Percentiles rank a stretch among this genome's conserved stretches.
Evolutionary conservation across 2,797 vertebrate genomes (phyloP).

Genomic region (Zalophus californianus): DNA sequence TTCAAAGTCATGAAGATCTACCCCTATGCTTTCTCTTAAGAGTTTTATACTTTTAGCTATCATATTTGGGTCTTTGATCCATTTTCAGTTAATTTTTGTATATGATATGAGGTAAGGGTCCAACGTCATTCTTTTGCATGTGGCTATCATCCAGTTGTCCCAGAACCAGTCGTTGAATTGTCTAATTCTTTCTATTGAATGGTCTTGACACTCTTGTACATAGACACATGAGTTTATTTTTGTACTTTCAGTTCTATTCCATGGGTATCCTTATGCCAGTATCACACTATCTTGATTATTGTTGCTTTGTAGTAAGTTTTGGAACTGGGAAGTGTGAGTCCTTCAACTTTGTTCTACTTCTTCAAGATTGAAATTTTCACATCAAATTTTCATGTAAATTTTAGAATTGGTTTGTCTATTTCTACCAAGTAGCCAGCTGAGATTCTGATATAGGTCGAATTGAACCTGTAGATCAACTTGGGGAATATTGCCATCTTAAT

Average conservation of each 20-base stretch:
- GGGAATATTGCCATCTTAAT: not conserved
- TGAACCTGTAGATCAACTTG: not conserved
- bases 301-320: not conserved
- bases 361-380: not conserved
- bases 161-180: not conserved
- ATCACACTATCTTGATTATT: not conserved
- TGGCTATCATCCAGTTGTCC: not conserved
- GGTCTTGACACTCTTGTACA: not conserved
- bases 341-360: not conserved
- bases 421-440: not conserved
- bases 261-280: not conserved
- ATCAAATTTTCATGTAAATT: not conserved
- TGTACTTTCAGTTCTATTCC: not conserved
- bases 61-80: not conserved
- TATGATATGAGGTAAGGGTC: not conserved
- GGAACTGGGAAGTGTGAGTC: not conserved
- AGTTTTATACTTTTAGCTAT: not conserved
- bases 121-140: not conserved
- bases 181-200: not conserved
- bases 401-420: constrained; percentile 26
- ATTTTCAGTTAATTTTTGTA: not conserved
- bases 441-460: not conserved
- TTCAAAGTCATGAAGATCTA: not conserved
- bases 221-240: not conserved
- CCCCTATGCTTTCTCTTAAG: not conserved